Conservation (phyloP, 2,113 vertebrate genomes). For the Girardinichthys multiradiatus region DNA sequence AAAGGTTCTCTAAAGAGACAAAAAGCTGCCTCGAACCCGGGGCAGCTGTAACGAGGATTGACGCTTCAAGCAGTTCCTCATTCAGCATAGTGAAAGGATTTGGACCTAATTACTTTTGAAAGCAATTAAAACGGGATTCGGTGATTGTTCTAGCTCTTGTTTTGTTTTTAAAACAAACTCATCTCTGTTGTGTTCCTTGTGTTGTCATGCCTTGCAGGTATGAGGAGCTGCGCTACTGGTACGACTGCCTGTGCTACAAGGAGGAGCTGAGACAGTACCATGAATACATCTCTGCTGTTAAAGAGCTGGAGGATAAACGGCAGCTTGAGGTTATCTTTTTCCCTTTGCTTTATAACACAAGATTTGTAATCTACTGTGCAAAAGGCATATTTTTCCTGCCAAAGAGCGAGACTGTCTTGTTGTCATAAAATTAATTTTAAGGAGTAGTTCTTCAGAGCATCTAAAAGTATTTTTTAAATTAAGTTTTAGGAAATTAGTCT, state of each 20-base stretch:
- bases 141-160: no score
- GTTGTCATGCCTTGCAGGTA: conserved; percentile 62
- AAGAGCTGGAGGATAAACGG: conserved; percentile 60
- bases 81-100: not conserved
- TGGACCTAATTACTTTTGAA: no score
- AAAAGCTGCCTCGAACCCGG: no score
- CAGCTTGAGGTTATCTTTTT: conserved; percentile 57
- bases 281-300: conserved; percentile 71
- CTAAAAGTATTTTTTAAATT: not conserved
- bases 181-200: not conserved
- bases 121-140: no score
- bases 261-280: conserved; percentile 80
- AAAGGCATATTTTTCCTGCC: not conserved
- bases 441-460: not conserved
- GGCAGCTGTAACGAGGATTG: no score
- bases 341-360: not conserved
- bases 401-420: no score
- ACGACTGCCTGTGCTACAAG: conserved; percentile 80
- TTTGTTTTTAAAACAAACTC: no score
- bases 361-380: not conserved
- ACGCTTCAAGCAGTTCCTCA: no score
- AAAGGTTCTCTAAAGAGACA: no score
- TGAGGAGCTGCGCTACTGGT: conserved; percentile 84
- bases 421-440: not conserved
- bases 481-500: not conserved